These are phyloP conservation scores for Pangasius djambal DNA, from an alignment of 2,797 vertebrate genomes.

Conservation along the genomic window DNA sequence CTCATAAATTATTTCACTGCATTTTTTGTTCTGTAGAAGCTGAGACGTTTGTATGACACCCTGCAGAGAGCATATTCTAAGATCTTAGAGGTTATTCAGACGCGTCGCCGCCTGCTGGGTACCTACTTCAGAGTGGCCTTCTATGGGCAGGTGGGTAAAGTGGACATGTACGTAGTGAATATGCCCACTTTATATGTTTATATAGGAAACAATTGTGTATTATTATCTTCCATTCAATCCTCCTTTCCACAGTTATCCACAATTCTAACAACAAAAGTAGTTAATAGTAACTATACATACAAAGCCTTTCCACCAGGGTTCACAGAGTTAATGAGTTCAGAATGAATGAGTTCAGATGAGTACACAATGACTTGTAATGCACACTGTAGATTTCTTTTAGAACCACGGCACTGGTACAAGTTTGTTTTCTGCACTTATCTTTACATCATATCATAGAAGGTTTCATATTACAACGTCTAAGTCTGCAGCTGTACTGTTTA, in stretches of 20 bases:
- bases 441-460: background rate
- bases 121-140: constrained; percentile 97
- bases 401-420: background rate
- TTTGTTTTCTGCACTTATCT: background rate
- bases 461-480: constrained; percentile 3
- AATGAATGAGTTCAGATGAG: background rate
- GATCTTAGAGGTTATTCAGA: constrained; percentile 91
- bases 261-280: background rate
- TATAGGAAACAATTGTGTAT: background rate
- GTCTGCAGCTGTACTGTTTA: background rate
- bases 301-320: background rate
- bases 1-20: background rate
- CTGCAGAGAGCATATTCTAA: constrained; percentile 95
- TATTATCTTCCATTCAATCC: background rate
- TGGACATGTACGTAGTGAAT: background rate
- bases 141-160: constrained; percentile 88
- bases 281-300: background rate
- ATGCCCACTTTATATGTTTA: background rate
- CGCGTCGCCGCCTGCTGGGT: constrained; percentile 89
- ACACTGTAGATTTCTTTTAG: background rate
- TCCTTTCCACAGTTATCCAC: background rate
- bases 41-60: constrained; percentile 90
- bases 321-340: background rate
- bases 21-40: constrained; percentile 79
- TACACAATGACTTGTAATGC: background rate